Conservation (phyloP, 2,888 invertebrate species). For the Caenorhabditis zanzibari region DNA sequence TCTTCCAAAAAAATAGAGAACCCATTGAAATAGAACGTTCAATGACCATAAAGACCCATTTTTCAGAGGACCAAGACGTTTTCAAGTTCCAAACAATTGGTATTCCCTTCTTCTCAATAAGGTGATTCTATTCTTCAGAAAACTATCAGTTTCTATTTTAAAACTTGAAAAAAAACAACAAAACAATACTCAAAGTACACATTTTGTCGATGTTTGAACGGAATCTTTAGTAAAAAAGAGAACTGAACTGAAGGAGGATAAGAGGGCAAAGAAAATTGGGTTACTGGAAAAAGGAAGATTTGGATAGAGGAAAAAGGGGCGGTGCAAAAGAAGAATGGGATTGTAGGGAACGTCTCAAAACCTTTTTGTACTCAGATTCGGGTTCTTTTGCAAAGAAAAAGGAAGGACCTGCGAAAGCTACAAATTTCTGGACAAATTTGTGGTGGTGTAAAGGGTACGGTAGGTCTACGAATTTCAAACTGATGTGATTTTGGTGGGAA, state of each 20-base stretch:
- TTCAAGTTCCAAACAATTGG: conserved; percentile 12
- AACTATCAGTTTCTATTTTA: neutral
- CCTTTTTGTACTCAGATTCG: conserved; percentile 6
- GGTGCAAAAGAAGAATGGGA: conserved; percentile 14
- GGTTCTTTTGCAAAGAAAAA: conserved; percentile 12
- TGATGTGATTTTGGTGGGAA: too few relatives aligned
- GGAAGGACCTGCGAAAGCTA: neutral
- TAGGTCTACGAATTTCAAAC: neutral
- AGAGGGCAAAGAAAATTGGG: conserved; percentile 44
- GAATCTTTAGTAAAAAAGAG: neutral
- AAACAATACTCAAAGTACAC: neutral
- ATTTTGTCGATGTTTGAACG: conserved; percentile 20
- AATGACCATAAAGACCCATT: conserved; percentile 28
- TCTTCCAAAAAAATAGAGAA: conserved; percentile 1
- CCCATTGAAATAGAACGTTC: conserved; percentile 14
- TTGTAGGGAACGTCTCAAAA: neutral
- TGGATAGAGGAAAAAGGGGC: neutral
- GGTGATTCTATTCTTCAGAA: conserved; percentile 13
- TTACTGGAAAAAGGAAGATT: conserved; percentile 27
- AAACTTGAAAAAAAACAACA: conserved; percentile 5
- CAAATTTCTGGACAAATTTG: neutral
- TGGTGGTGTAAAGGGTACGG: neutral
- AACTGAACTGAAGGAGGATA: conserved; percentile 43
- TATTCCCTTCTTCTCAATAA: conserved; percentile 12
- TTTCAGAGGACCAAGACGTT: neutral